A percentile compares a stretch with the other conserved stretches of the same genome.
Conservation (phyloP, 2,888 invertebrate species). For the Callyntrura sp. region DNA sequence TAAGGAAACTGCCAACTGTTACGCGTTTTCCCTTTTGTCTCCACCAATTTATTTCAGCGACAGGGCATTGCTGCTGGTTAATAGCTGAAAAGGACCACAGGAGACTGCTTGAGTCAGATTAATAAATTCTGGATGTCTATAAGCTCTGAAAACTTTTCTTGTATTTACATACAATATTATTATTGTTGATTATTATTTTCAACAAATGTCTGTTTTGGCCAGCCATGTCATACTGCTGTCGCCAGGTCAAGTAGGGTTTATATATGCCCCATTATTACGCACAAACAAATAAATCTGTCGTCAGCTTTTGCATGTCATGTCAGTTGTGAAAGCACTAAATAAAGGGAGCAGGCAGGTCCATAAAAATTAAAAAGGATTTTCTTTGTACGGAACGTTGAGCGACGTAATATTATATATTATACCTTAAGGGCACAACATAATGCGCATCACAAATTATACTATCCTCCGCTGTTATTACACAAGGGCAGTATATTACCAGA, state of each 20-base stretch:
- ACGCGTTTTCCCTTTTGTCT: constrained; percentile 9
- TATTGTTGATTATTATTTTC: constrained; percentile 53
- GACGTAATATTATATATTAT: constrained; percentile 37
- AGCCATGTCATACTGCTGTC: constrained; percentile 62
- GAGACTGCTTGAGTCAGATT: neutral
- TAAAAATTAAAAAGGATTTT: constrained; percentile 58
- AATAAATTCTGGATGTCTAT: constrained; percentile 13
- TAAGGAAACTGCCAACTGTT: constrained; percentile 44
- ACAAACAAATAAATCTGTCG: constrained; percentile 74
- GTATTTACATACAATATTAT: constrained; percentile 11
- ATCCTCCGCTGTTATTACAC: neutral
- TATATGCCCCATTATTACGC: constrained; percentile 35
- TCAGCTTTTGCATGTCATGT: constrained; percentile 59
- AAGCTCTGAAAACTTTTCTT: constrained; percentile 1
- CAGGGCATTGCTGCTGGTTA: neutral
- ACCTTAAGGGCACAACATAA: constrained; percentile 29
- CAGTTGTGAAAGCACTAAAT: neutral
- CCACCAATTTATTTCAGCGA: too few relatives aligned
- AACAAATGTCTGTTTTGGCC: constrained; percentile 67
- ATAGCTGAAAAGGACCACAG: neutral
- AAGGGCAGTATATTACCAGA: constrained; percentile 27
- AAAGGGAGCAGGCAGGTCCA: constrained; percentile 43
- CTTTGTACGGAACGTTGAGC: constrained; percentile 40
- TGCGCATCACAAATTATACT: constrained; percentile 15
- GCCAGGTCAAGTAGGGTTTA: constrained; percentile 46